Percentiles rank a stretch among this genome's conserved stretches.
phyloP scores from a whole-genome alignment of 2,797 vertebrate genomes.

The Tapera naevia region DNA sequence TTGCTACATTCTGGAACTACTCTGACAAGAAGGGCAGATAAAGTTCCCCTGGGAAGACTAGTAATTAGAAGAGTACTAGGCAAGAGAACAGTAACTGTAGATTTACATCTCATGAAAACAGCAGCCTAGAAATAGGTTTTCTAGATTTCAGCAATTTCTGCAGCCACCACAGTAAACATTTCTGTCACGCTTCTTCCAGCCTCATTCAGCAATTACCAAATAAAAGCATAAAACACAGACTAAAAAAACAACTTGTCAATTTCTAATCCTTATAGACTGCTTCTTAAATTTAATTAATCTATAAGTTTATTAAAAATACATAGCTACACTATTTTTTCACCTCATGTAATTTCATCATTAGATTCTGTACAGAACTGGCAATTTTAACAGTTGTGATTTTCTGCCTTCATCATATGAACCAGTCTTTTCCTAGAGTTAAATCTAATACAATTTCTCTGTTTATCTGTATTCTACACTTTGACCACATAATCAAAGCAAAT shows the following conservation, averaged over 20 bases:
- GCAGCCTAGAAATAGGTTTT: not conserved
- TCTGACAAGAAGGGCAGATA: not conserved
- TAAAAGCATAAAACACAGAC: not conserved
- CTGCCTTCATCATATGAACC: not conserved
- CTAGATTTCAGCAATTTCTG: not conserved
- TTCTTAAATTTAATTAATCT: not conserved
- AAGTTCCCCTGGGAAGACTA: not conserved
- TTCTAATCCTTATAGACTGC: not conserved
- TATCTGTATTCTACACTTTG: not conserved
- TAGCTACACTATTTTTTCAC: not conserved
- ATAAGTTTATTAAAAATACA: not conserved
- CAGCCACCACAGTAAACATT: not conserved
- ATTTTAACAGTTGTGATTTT: not conserved
- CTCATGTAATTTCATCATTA: not conserved
- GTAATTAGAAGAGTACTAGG: not conserved
- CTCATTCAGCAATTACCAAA: not conserved
- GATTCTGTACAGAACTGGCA: not conserved
- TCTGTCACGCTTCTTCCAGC: not conserved
- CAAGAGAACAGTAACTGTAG: not conserved
- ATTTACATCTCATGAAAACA: not conserved
- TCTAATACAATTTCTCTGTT: not conserved
- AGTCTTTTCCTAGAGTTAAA: not conserved
- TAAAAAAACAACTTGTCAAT: not conserved
- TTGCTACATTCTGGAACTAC: not conserved
- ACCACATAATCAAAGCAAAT: not conserved